These are phyloP conservation scores for Nematopogon swammerdamellus DNA, from an alignment of 2,888 invertebrate genomes.

Conservation along the genomic window DNA sequence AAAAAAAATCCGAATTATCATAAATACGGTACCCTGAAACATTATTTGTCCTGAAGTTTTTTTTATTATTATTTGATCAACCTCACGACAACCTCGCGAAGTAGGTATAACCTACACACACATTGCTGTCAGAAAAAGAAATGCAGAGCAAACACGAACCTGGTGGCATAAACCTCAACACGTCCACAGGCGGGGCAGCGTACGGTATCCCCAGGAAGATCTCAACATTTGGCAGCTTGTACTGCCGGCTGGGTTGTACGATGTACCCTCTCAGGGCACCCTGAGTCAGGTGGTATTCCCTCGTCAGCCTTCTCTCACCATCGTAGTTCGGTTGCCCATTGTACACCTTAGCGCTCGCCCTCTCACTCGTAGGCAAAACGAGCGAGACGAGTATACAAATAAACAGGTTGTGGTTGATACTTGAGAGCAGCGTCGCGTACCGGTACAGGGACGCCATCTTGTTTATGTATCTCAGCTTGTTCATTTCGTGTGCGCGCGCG, in stretches of 20 bases:
- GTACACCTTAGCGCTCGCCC: conserved; percentile 31
- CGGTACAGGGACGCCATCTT: conserved; percentile 40
- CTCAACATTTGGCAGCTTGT: conserved; percentile 63
- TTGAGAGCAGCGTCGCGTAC: conserved; percentile 33
- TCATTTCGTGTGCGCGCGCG: conserved; percentile 5
- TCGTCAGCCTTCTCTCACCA: conserved; percentile 45
- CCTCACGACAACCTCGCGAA: too few relatives aligned
- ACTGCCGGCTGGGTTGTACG: conserved; percentile 60
- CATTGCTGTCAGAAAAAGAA: too few relatives aligned
- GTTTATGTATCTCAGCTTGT: conserved; percentile 28
- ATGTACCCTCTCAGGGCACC: conserved; percentile 67
- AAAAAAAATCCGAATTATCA: too few relatives aligned
- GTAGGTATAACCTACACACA: too few relatives aligned
- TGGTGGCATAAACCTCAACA: conserved; percentile 81
- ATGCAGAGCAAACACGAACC: conserved; percentile 38
- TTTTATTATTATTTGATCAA: too few relatives aligned
- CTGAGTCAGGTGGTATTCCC: conserved; percentile 63
- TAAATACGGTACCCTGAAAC: too few relatives aligned
- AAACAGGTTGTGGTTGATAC: conserved; percentile 48
- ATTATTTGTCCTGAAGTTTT: too few relatives aligned
- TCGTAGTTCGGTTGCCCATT: conserved; percentile 35
- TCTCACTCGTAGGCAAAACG: conserved; percentile 14
- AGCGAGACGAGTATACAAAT: conserved; percentile 48
- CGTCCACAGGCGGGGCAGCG: conserved; percentile 74
- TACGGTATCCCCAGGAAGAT: conserved; percentile 79